phyloP scores from a whole-genome alignment of 1,140 invertebrate species.

The Papilio glaucus region DNA sequence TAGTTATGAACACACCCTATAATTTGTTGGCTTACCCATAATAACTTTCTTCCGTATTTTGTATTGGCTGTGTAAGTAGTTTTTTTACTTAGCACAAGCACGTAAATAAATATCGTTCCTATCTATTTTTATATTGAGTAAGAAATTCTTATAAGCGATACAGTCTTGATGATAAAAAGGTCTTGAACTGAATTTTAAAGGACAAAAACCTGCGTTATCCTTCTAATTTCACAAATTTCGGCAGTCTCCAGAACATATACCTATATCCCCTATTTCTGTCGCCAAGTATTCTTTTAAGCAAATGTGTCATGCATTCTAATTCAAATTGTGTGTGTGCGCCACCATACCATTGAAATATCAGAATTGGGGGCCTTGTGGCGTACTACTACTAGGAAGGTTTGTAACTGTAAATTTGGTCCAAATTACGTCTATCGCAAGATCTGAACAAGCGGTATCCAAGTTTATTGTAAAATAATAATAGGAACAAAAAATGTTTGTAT shows the following conservation, averaged over 20 bases:
- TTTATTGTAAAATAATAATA: conserved; percentile 9
- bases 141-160: too few species aligned
- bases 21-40: background rate
- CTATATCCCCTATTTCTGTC: too few species aligned
- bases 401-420: background rate
- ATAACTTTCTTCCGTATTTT: conserved; percentile 1
- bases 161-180: background rate
- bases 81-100: background rate
- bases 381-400: background rate
- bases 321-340: too few species aligned
- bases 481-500: conserved; percentile 46
- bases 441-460: conserved; percentile 13
- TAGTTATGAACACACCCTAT: background rate
- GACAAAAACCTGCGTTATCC: too few species aligned
- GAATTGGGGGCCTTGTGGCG: background rate
- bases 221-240: too few species aligned
- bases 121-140: too few species aligned
- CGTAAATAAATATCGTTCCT: too few species aligned
- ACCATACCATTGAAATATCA: background rate
- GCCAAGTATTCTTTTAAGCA: too few species aligned
- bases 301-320: too few species aligned
- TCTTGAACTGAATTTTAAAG: too few species aligned
- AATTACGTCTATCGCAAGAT: background rate
- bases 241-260: too few species aligned
- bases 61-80: background rate